Conservation (phyloP, 2,797 vertebrate species). For the Hypotaenidia okinawae region DNA sequence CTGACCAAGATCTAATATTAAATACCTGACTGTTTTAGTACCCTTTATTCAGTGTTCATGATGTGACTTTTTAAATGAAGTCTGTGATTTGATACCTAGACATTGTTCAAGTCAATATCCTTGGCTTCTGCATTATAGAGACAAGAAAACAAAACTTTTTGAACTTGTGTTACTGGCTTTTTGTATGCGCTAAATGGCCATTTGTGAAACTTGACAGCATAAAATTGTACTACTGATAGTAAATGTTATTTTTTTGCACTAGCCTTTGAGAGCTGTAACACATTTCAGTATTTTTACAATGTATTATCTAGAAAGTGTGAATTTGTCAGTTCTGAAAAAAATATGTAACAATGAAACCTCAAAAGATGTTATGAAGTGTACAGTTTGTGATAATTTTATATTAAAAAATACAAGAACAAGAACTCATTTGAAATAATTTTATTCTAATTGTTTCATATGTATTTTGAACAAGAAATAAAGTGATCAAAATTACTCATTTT, state of each 20-base stretch:
- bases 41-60: slow-evolving; percentile 72
- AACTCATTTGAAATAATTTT: slow-evolving; percentile 89
- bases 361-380: slow-evolving; percentile 88
- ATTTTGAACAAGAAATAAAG: slow-evolving; percentile 91
- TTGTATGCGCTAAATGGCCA: slow-evolving; percentile 77
- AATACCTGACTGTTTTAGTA: slow-evolving; percentile 70
- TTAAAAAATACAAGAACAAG: slow-evolving; percentile 78
- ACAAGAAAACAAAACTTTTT: slow-evolving; percentile 66
- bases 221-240: slow-evolving; percentile 78
- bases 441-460: slow-evolving; percentile 92
- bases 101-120: slow-evolving; percentile 77
- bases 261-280: slow-evolving; percentile 78
- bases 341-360: slow-evolving; percentile 83
- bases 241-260: slow-evolving; percentile 77
- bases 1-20: slow-evolving; percentile 62
- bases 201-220: slow-evolving; percentile 79
- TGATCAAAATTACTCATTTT: slow-evolving; percentile 60
- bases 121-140: slow-evolving; percentile 74
- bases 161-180: slow-evolving; percentile 76
- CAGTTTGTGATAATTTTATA: slow-evolving; percentile 99
- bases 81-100: slow-evolving; percentile 78
- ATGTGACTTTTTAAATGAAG: slow-evolving; percentile 78
- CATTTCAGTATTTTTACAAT: slow-evolving; percentile 84
- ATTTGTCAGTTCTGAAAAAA: slow-evolving; percentile 81
- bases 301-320: slow-evolving; percentile 82